Base-by-base conservation (phyloP, 23 tunicate species). In the Phallusia fumigata region DNA sequence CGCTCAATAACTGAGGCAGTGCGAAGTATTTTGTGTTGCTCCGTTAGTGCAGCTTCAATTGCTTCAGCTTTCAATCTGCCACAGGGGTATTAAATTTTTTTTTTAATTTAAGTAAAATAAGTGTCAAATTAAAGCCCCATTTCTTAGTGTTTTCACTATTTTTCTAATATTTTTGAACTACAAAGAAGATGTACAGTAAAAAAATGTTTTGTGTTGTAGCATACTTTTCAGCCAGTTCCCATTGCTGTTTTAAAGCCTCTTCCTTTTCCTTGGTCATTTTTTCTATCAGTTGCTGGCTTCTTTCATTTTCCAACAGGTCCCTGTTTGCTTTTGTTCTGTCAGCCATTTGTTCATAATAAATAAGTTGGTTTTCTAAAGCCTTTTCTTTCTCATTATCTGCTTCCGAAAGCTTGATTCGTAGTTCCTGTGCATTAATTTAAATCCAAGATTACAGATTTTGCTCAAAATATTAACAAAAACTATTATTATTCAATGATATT, bases 141-240 rank as follows among this genome's bases (percentile, higher is more conserved):
- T n/a, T n/a, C n/a, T n/a, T n/a, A n/a, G n/a, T n/a, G n/a, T n/a
- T n/a, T n/a, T n/a, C n/a, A n/a, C n/a, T n/a, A n/a, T n/a, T n/a
- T n/a, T n/a, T n/a, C n/a, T n/a, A n/a, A n/a, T n/a, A n/a, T n/a
- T n/a, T n/a, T n/a, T n/a, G n/a, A n/a, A n/a, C n/a, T n/a, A n/a
- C n/a, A n/a, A n/a, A n/a, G n/a, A n/a, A n/a, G n/a, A n/a, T n/a
- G n/a, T n/a, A 40, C 47, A 40, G 5, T 40, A 40, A 3, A 40
- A 40, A 40, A 40, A 10, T n/a, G n/a, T n/a, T n/a, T 10, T 40
- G 10, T 40, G 10, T 10, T 3, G 47, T 40, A 3, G 47, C 10
- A 34, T 35, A 88, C 93, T 72, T 77, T 35, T 88, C 93, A 0
- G 93, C 93, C 47, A 31, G 31, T 40, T 88, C 74, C 93, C 93